These are phyloP conservation scores for Coregonus clupeaformis DNA, from an alignment of 2,113 vertebrate species.

Conservation along the genomic window DNA sequence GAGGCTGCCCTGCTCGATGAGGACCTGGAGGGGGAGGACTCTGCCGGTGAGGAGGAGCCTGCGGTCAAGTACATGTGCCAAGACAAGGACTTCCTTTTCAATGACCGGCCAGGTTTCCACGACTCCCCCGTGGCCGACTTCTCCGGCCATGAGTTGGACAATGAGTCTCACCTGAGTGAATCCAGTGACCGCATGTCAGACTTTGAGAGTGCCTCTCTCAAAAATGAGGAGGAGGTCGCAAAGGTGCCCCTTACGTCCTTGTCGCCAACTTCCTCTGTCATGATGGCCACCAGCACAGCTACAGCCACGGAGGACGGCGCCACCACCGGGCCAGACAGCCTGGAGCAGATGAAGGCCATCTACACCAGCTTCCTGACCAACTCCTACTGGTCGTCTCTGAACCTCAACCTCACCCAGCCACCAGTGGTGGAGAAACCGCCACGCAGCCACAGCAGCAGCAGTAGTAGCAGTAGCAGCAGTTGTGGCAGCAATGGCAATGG, in stretches of 20 bases:
- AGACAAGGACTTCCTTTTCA: slow-evolving; percentile 84
- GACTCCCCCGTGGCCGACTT: slow-evolving; percentile 91
- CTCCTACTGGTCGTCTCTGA: slow-evolving; percentile 98
- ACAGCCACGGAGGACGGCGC: slow-evolving; percentile 39
- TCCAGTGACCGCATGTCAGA: slow-evolving; percentile 96
- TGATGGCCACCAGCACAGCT: slow-evolving; percentile 54
- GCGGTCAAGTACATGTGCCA: slow-evolving; percentile 87
- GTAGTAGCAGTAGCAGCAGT: slow-evolving; percentile 93
- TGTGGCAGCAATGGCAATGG: slow-evolving; percentile 94
- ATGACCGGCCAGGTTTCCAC: slow-evolving; percentile 85
- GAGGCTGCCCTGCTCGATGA: slow-evolving; percentile 89
- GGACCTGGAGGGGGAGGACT: slow-evolving; percentile 86
- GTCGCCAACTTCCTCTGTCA: slow-evolving; percentile 50
- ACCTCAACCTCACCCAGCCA: slow-evolving; percentile 86
- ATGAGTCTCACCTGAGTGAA: slow-evolving; percentile 96
- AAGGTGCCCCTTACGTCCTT: slow-evolving; percentile 81
- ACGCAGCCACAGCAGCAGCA: slow-evolving; percentile 87
- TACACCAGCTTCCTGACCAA: slow-evolving; percentile 98
- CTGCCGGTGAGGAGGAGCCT: slow-evolving; percentile 85
- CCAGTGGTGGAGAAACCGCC: slow-evolving; percentile 80
- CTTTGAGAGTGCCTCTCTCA: slow-evolving; percentile 91
- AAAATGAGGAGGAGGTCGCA: slow-evolving; percentile 85
- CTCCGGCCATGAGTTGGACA: slow-evolving; percentile 97
- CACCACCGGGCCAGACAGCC: slow-evolving; percentile 81
- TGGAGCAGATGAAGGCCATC: slow-evolving; percentile 99